phyloP scores from a whole-genome alignment of 2,113 vertebrate genomes.

The Hiodon tergisus region DNA sequence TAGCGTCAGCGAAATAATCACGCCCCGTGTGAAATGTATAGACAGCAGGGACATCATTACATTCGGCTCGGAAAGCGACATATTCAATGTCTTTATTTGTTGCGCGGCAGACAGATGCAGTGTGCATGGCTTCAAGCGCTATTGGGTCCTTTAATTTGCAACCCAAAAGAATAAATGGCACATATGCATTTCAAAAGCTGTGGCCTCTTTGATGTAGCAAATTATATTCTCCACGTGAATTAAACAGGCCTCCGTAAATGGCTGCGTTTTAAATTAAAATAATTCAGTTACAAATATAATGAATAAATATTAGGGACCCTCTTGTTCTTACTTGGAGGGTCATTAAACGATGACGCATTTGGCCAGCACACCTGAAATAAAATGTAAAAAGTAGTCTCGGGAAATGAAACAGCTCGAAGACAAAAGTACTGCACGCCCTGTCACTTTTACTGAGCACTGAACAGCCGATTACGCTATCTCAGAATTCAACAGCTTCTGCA shows the following conservation, averaged over 20 bases:
- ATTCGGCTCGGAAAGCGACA: neutral
- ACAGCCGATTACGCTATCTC: too few relatives aligned
- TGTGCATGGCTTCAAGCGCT: neutral
- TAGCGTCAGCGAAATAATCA: too few relatives aligned
- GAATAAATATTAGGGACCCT: neutral
- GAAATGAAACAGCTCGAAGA: too few relatives aligned
- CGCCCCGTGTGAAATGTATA: neutral
- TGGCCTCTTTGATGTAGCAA: constrained; percentile 5
- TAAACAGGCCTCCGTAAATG: neutral
- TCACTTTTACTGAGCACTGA: too few relatives aligned
- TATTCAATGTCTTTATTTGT: neutral
- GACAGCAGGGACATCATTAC: neutral
- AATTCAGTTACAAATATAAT: constrained; percentile 8
- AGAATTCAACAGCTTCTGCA: too few relatives aligned
- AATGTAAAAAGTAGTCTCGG: too few relatives aligned
- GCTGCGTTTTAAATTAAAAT: neutral
- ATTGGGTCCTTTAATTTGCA: neutral
- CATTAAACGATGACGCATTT: neutral
- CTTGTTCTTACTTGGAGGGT: neutral
- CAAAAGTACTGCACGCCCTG: too few relatives aligned
- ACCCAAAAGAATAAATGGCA: neutral
- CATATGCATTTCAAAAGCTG: neutral
- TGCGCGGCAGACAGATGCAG: neutral
- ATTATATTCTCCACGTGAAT: neutral
- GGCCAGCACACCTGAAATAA: too few relatives aligned